Conservation (phyloP, 53 echinoderm and acorn worm genomes). For the Holothuria scabra region DNA sequence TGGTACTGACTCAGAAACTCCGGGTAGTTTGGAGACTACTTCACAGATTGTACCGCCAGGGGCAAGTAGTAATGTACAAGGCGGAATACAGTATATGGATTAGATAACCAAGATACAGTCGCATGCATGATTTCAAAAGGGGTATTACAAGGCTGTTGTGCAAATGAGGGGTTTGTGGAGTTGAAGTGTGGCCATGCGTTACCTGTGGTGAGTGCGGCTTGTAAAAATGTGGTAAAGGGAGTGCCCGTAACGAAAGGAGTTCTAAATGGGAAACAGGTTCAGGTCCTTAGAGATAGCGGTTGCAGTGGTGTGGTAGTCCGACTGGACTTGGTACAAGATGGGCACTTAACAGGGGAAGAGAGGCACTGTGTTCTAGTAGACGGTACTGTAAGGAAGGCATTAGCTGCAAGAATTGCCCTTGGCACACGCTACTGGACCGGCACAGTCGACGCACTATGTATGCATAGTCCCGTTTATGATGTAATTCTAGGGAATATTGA, state of each 20-base stretch:
- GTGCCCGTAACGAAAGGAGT: conserved; percentile 54
- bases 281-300: conserved; percentile 53
- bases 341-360: conserved; percentile 38
- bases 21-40: too few species aligned
- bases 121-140: conserved; percentile 50
- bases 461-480: conserved; percentile 54
- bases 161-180: conserved; percentile 43
- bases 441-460: conserved; percentile 46
- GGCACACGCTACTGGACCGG: conserved; percentile 45
- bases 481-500: conserved; percentile 51
- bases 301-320: conserved; percentile 54
- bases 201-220: conserved; percentile 45
- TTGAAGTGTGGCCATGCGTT: conserved; percentile 44
- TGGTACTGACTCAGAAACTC: too few species aligned
- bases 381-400: conserved; percentile 25
- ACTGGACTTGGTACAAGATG: conserved; percentile 7
- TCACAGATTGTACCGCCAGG: too few species aligned
- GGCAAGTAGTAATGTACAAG: neutral
- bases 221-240: conserved; percentile 7
- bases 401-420: conserved; percentile 40
- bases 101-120: conserved; percentile 32
- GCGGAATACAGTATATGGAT: too few species aligned
- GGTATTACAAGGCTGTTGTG: conserved; percentile 22
- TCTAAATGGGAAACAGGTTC: conserved; percentile 14
- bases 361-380: conserved; percentile 49